These are phyloP conservation scores for Acyrthosiphon pisum DNA, from an alignment of 1,140 invertebrate genomes.

Conservation along the genomic window DNA sequence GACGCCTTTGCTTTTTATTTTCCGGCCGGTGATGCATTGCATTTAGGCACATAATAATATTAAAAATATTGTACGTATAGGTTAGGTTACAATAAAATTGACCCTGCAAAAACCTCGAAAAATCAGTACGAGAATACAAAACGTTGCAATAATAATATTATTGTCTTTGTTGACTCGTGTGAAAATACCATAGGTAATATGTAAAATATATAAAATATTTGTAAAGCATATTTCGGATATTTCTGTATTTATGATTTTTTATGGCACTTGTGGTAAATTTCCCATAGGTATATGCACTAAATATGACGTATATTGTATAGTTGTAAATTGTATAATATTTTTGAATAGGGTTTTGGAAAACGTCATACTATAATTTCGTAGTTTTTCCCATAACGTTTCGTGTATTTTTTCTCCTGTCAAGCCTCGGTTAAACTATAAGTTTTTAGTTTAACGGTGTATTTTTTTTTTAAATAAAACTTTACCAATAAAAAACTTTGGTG, in stretches of 20 bases:
- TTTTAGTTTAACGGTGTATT: not conserved
- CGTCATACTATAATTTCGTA: not conserved
- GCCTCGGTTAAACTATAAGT: not conserved
- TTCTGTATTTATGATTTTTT: not conserved
- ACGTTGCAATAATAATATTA: not conserved
- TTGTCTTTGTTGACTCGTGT: not conserved
- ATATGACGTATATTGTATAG: not conserved
- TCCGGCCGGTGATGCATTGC: not conserved
- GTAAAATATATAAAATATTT: not conserved
- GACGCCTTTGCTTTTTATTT: conserved; percentile 4
- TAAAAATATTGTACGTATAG: not conserved
- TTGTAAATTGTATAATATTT: not conserved
- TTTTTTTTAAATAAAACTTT: not conserved
- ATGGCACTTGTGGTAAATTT: not conserved
- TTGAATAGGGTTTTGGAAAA: not conserved
- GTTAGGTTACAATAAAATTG: no score
- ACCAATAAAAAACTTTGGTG: not conserved
- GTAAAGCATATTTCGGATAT: not conserved
- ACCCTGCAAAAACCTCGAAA: not conserved
- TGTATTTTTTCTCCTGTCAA: not conserved
- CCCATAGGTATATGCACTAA: not conserved
- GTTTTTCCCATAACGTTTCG: not conserved
- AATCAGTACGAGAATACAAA: not conserved
- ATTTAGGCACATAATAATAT: not conserved
- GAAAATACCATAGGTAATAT: not conserved